Evolutionary conservation across 2,797 vertebrate species (phyloP).

Genomic region (Loris lydekkerianus): DNA sequence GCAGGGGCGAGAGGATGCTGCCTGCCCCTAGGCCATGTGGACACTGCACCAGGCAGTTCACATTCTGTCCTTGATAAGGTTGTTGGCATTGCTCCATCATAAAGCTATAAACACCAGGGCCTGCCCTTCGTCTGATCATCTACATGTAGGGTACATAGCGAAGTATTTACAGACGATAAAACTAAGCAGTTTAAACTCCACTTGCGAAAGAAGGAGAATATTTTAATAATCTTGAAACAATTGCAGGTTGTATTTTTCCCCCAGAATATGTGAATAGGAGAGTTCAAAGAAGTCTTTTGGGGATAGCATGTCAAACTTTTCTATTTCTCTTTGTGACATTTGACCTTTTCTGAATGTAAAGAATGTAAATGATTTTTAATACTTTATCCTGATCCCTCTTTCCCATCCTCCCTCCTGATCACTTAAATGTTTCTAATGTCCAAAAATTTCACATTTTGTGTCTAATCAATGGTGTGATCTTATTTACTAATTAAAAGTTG

Average conservation of each 20-base stretch:
- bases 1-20: background rate
- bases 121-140: constrained; percentile 86
- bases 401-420: background rate
- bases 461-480: constrained; percentile 62
- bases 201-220: constrained; percentile 64
- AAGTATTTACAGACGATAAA: constrained; percentile 86
- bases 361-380: constrained; percentile 37
- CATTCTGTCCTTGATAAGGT: constrained; percentile 71
- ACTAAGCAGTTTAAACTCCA: constrained; percentile 71
- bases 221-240: constrained; percentile 70
- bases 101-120: constrained; percentile 79
- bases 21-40: constrained; percentile 70
- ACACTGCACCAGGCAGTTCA: constrained; percentile 84
- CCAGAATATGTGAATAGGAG: constrained; percentile 15
- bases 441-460: constrained; percentile 44
- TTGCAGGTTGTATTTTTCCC: constrained; percentile 70
- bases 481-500: constrained; percentile 43
- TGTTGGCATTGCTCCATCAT: constrained; percentile 73
- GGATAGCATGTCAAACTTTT: constrained; percentile 24
- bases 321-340: constrained; percentile 38
- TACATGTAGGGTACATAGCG: constrained; percentile 76
- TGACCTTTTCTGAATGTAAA: constrained; percentile 53
- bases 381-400: background rate
- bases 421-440: constrained; percentile 61
- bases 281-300: constrained; percentile 67